Conservation (phyloP, 2,797 vertebrate species). For the Nannoperca obscura region DNA sequence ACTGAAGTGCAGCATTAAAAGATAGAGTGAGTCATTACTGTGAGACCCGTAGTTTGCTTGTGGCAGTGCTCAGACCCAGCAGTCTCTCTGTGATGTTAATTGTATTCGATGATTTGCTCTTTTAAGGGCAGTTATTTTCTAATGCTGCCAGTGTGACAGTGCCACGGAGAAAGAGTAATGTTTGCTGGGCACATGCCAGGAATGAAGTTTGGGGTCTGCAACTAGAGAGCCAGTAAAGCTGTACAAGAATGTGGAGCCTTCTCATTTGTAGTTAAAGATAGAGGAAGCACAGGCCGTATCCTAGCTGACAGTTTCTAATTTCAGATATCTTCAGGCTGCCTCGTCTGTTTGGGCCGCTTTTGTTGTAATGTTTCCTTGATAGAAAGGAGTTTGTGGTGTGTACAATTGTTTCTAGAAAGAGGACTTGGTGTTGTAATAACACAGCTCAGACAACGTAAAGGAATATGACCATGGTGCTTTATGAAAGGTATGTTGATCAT, state of each 20-base stretch:
- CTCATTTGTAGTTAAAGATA: conserved; percentile 99
- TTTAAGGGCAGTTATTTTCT: conserved; percentile 72
- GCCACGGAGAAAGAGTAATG: conserved; percentile 72
- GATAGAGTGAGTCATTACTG: conserved; percentile 47
- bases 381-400: conserved; percentile 43
- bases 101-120: conserved; percentile 57
- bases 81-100: conserved; percentile 31
- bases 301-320: conserved; percentile 89
- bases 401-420: conserved; percentile 36
- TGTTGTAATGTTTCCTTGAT: conserved; percentile 58
- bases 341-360: conserved; percentile 66
- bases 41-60: conserved; percentile 50
- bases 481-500: conserved; percentile 87
- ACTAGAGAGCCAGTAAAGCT: conserved; percentile 92
- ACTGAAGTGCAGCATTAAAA: conserved; percentile 41
- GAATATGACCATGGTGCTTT: conserved; percentile 84
- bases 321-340: conserved; percentile 75
- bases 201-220: conserved; percentile 81
- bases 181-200: conserved; percentile 74
- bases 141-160: conserved; percentile 62
- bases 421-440: conserved; percentile 47
- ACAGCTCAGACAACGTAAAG: conserved; percentile 29
- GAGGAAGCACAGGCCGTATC: conserved; percentile 87
- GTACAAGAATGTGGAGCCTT: conserved; percentile 94
- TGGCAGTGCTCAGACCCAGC: conserved; percentile 39